Evolutionary conservation across 2,113 vertebrate species (phyloP), one percentile per base, ranked within the genome.

Genomic region (Cromileptes altivelis): DNA sequence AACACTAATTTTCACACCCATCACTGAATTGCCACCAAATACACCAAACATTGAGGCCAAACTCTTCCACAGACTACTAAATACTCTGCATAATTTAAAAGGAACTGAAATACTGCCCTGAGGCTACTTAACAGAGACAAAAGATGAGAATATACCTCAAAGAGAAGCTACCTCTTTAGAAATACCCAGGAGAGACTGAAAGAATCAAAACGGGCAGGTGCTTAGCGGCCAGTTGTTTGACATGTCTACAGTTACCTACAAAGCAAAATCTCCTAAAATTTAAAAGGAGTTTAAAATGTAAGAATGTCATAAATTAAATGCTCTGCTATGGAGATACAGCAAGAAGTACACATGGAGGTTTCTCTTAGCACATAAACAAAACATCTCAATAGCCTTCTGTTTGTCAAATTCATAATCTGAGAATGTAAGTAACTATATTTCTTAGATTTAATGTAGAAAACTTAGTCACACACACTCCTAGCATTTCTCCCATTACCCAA

Each of bases 71-170:
- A 19, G 68, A 83, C 58, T 37, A 78, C 65, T 1, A 33, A 50
- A 78, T 64, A 76, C 58, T 76, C 70, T 57, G 74, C 65, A 37
- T 33, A 58, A 37, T 80, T 37, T 67, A 84, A 86, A 85, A 70
- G 13, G 27, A 91, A 92, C 69, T 65, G 78, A 90, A 80, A 82
- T 25, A 68, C 50, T 70, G 37, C 75, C 71, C 50, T 77, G 8
- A 47, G 47, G 64, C 47, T 70, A 42, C 50, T 80, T 67, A 56
- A 70, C 18, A 72, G 65, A 72, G 85, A 87, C 55, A 45, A 78
- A 40, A 45, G 55, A 61, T 25, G 30, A 74, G 37, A 52, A 52
- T 6, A 49, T 53, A 75, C 42, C 18, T 64, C 63, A 64, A 77
- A 83, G 82, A 87, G 21, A 65, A 89, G 81, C 60, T 23, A 68